Evolutionary conservation across 2,888 invertebrate species (phyloP).

Genomic region (Nomada hirtipes): DNA sequence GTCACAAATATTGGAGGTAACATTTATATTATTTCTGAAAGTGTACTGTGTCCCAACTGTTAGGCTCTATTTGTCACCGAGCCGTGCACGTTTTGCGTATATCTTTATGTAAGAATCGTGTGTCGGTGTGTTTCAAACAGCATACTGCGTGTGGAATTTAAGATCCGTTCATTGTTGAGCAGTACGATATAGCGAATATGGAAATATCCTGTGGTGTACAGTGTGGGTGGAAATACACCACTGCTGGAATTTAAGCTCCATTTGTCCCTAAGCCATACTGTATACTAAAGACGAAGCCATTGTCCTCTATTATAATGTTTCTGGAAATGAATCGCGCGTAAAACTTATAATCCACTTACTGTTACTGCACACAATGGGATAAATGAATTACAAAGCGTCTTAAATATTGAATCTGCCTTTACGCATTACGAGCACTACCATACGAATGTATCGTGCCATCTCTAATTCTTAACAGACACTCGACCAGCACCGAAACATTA

Average conservation of each 20-base stretch:
- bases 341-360: neutral
- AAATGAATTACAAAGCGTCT: too few relatives aligned
- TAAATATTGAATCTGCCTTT: too few relatives aligned
- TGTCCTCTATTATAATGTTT: neutral
- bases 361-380: too few relatives aligned
- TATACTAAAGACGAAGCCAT: neutral
- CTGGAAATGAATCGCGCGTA: neutral
- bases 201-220: neutral
- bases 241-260: neutral
- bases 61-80: neutral
- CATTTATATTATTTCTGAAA: too few relatives aligned
- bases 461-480: too few relatives aligned
- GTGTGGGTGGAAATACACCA: neutral
- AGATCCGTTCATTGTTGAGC: neutral
- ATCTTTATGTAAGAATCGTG: neutral
- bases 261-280: neutral
- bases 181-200: conserved; percentile 1
- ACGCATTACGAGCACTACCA: too few relatives aligned
- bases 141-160: neutral
- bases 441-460: too few relatives aligned
- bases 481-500: too few relatives aligned
- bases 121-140: neutral
- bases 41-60: too few relatives aligned
- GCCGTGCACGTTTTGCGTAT: neutral
- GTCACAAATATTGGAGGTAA: too few relatives aligned